A percentile compares a stretch with the other conserved stretches of the same genome.
Conservation (phyloP, 1,140 invertebrate species). For the Rhopalosiphum maidis region DNA sequence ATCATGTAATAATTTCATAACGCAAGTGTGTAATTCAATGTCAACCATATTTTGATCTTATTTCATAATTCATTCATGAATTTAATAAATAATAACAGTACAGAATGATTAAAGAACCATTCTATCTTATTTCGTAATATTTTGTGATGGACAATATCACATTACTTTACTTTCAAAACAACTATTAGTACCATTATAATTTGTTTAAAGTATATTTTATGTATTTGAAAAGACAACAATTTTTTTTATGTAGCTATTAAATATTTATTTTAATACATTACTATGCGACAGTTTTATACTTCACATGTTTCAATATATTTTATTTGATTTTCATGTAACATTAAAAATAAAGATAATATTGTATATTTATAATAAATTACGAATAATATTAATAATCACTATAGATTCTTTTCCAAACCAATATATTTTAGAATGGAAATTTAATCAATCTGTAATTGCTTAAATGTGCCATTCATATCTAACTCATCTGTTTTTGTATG, state of each 20-base stretch:
- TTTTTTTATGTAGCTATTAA: background rate
- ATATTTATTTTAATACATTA: background rate
- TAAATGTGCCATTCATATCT: slow-evolving; percentile 43
- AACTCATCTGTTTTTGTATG: background rate
- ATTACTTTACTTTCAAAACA: background rate
- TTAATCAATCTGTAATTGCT: slow-evolving; percentile 29
- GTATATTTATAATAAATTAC: background rate
- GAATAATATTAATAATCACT: background rate
- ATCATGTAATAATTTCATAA: background rate
- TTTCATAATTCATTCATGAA: background rate
- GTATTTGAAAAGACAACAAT: background rate
- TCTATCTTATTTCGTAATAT: background rate
- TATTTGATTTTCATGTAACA: background rate
- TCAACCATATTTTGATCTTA: background rate
- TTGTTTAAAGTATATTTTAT: background rate
- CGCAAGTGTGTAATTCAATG: background rate
- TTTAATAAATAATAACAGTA: background rate
- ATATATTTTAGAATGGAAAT: background rate
- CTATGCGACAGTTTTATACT: background rate
- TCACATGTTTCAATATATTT: background rate
- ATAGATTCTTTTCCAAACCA: background rate
- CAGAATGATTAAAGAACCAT: background rate
- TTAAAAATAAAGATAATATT: background rate
- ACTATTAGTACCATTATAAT: background rate
- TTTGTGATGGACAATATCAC: background rate